Base-by-base conservation (phyloP, 2,797 vertebrate species). In the Orientallactaga sibirica region DNA sequence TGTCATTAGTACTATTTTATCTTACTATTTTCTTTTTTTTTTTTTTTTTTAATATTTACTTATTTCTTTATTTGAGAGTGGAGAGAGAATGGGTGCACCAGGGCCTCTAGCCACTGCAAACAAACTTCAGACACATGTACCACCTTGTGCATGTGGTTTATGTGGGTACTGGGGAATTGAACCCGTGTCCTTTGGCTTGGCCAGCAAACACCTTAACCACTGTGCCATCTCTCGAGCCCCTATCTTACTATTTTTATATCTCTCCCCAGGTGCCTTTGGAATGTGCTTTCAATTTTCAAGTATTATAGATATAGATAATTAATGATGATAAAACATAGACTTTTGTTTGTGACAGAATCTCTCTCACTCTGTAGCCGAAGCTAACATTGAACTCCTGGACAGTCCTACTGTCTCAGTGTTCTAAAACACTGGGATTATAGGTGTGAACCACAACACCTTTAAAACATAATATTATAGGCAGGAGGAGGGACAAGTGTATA, bases 251-350 rank as follows among this genome's bases (percentile, higher is more conserved):
- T 70, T 79, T 96, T 76, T 58, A 25, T 64, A 52, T 62, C 8
- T 11, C 16, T 86, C 25, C 24, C 58, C 14, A 27, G 27, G 15
- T 68, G 4, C 11, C 20, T 82, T 12, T 79, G 22, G 20, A 87
- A 85, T 86, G 64, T 85, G 20, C 43, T 85, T 91, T 73, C 2
- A 91, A 70, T 77, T 88, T 91, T 83, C 4, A 82, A 1, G 41
- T 68, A 10, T 78, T 92, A 55, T 64, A 95, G 48, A n/a, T 92
- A 88, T 33, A 79, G 15, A 73, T 75, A 29, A 58, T 84, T 92
- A 64, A 67, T 83, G 19, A 74, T 67, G 62, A 48, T 73, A 79
- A 92, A 77, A 64, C 29, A n/a, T 64, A 61, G n/a, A 16, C 25
- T n/a, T 64, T 74, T n/a, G 27, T 14, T 70, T 70, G 29, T n/a